Evolutionary conservation across 1,140 invertebrate genomes (phyloP), one percentile per base, ranked within the genome.

Genomic region (Drosophila subpulchrella): DNA sequence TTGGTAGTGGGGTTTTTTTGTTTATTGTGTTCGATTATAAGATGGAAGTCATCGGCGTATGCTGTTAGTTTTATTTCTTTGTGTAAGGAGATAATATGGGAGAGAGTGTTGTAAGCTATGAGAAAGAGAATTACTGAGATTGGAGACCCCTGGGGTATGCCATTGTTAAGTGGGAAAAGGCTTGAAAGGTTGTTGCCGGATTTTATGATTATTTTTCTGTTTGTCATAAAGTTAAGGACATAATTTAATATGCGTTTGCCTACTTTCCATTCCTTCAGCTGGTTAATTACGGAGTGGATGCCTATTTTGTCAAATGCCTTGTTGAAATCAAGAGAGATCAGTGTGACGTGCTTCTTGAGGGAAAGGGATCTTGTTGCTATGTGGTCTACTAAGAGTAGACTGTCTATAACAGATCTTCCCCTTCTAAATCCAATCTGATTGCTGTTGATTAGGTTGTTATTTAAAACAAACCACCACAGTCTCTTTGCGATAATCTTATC

Each of bases 261-360:
- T 7, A 42, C 17, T 42, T 42, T 42, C n/a, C 39, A 42, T 42
- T 42, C 39, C n/a, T 42, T 42, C 39, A 42, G 39, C 39, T 42
- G n/a, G n/a, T n/a, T n/a, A n/a, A n/a, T n/a, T n/a, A n/a, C n/a
- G n/a, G n/a, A n/a, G n/a, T n/a, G 39, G 7, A 34, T 34, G 32
- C 32, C 32, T 34, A 34, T 34, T 34, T 34, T 34, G 3, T 34
- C 32, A 34, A 34, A 34, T 8, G 32, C 32, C 32, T 34, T 34
- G 32, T 34, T 34, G 32, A 34, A 34, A 10, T 8, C 32, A 34
- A 34, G 32, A 34, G 32, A 34, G 32, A 34, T 34, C 32, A 34
- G 10, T 34, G 32, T 34, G 32, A 34, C 8, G 32, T 34, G 32
- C 3, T 34, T 34, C 32, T 34, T 34, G 32, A 34, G 32, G 32